Base-by-base conservation (phyloP, 1,140 invertebrate genomes). In the Drosophila aff. region DNA sequence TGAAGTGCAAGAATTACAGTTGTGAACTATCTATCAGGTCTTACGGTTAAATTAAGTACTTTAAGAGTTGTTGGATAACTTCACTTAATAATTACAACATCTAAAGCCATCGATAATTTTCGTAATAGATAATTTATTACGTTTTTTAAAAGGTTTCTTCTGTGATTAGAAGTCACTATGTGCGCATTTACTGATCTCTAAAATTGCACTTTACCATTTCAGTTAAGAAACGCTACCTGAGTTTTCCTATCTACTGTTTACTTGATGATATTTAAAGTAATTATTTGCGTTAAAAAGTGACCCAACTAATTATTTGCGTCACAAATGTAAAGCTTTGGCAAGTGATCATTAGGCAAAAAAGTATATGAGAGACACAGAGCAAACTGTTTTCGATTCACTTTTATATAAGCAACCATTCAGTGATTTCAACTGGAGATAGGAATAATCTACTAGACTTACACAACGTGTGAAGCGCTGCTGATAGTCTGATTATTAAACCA, bases 401-500 rank as follows among this genome's bases (percentile, higher is more conserved):
- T 76, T 75, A 76, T 76, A 38, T 59, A 55, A 76, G 49, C 16
- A 10, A 18, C 18, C 28, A 41, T 49, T 53, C 21, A 44, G 55
- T 18, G 40, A 57, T 36, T 68, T n/a, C 40, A 61, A 43, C 50
- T 62, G 11, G 28, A 57, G 72, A 77, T 77, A 60, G 53, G 16
- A 53, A 11, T 57, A 74, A 55, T 61, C 71, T 74, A 33, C n/a
- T 31, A 21, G 41, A 16, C 50, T 69, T 77, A 61, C 75, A 46
- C 55, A 57, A 69, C 53, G 23, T 33, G 21, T 52, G 50, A 47
- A 18, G 16, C 10, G 13, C 55, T 58, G 18, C 21, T 44, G 47
- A 21, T 28, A 36, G 21, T 13, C 5, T 64, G 49, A 75, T 75
- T 52, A 75, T 18, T 52, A 23, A 64, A 73, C 46, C 67, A 50